phyloP scores from a whole-genome alignment of 2,797 vertebrate genomes.

The Cirrhinus mrigala region DNA sequence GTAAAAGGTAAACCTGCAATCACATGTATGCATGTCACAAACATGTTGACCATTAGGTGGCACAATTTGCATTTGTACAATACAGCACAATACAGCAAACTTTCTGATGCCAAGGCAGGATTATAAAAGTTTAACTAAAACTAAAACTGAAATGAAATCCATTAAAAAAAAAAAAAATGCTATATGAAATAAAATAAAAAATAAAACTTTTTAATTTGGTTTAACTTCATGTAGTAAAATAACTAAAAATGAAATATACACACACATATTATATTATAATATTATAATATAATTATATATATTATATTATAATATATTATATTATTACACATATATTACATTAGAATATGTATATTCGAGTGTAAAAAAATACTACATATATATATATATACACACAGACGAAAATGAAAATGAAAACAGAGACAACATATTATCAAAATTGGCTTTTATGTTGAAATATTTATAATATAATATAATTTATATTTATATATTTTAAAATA shows the following conservation, averaged over 20 bases:
- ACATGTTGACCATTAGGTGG: conserved; percentile 69
- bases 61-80: conserved; percentile 61
- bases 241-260: background rate
- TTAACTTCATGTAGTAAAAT: background rate
- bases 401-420: too few relatives aligned
- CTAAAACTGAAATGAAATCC: background rate
- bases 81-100: background rate
- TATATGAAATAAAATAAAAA: background rate
- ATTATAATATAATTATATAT: too few relatives aligned
- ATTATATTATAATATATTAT: too few relatives aligned
- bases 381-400: too few relatives aligned
- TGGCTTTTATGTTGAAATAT: too few relatives aligned
- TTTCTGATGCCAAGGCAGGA: background rate
- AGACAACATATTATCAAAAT: too few relatives aligned
- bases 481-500: too few relatives aligned
- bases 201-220: background rate
- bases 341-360: too few relatives aligned
- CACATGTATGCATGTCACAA: background rate
- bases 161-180: background rate
- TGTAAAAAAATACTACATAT: too few relatives aligned
- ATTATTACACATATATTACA: too few relatives aligned
- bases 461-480: too few relatives aligned
- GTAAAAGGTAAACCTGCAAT: background rate
- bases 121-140: background rate
- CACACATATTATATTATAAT: too few relatives aligned